These are phyloP conservation scores for Pseudobourletiella spinata DNA, from an alignment of 1,140 invertebrate genomes.

Conservation along the genomic window DNA sequence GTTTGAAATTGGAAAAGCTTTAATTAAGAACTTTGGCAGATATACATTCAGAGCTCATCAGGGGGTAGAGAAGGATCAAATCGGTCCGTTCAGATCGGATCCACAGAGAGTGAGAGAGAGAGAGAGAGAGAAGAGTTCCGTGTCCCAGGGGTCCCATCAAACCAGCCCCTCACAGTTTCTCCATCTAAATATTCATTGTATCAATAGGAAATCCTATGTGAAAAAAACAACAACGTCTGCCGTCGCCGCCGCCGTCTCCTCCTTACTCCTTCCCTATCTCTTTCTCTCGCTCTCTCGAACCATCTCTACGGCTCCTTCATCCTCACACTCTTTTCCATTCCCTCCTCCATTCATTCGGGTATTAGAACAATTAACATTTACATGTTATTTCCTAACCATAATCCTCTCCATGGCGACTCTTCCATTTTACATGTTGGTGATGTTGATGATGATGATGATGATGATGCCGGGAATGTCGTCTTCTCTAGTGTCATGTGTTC, in stretches of 20 bases:
- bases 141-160: conserved; percentile 33
- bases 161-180: conserved; percentile 23
- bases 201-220: conserved; percentile 23
- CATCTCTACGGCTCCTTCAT: no score
- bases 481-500: no score
- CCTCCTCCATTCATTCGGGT: not conserved
- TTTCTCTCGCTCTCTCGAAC: no score
- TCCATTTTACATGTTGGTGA: not conserved
- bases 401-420: not conserved
- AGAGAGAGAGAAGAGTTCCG: conserved; percentile 5
- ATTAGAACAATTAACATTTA: not conserved
- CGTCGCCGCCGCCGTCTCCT: not conserved
- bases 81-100: conserved; percentile 27
- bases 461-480: no score
- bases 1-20: conserved; percentile 33
- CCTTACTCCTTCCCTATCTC: no score
- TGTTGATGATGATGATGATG: not conserved
- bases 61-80: conserved; percentile 30
- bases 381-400: not conserved
- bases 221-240: conserved; percentile 23
- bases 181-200: conserved; percentile 35
- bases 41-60: conserved; percentile 34
- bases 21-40: conserved; percentile 35
- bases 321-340: not conserved
- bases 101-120: conserved; percentile 11